These are phyloP conservation scores for Camponotus vicinus DNA, from an alignment of 1,140 invertebrate species.

Conservation along the genomic window DNA sequence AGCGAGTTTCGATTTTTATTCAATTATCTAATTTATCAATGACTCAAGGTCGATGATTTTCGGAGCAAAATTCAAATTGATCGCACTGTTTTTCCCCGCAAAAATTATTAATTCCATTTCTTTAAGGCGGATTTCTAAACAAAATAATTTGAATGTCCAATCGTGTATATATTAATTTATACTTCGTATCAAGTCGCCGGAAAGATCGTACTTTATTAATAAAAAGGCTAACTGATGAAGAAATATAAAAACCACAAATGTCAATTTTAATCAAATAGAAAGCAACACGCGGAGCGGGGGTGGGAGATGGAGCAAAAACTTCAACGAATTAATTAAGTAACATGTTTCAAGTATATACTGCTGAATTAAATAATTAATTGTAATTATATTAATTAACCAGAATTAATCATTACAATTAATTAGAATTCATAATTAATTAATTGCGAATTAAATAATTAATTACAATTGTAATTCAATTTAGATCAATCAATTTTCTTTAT, in stretches of 20 bases:
- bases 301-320: neutral
- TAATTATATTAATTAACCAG: neutral
- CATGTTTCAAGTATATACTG: neutral
- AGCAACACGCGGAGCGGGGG: neutral
- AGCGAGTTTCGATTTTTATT: too few species aligned
- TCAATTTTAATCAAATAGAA: conserved; percentile 15
- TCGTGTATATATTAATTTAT: too few species aligned
- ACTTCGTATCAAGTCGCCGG: too few species aligned
- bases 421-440: too few species aligned
- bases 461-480: neutral
- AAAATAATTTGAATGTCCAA: too few species aligned
- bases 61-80: too few species aligned
- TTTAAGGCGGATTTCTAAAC: too few species aligned
- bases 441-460: conserved; percentile 11
- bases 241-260: neutral
- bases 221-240: neutral
- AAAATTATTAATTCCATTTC: too few species aligned
- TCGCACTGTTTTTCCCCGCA: too few species aligned
- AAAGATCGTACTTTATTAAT: neutral
- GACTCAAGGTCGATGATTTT: too few species aligned
- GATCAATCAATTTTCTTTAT: neutral
- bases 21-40: too few species aligned
- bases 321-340: conserved; percentile 10
- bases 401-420: too few species aligned
- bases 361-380: conserved; percentile 10